Base-by-base conservation (phyloP, 35 echinoderm and acorn worm genomes). In the Apostichopus parvimensis region DNA sequence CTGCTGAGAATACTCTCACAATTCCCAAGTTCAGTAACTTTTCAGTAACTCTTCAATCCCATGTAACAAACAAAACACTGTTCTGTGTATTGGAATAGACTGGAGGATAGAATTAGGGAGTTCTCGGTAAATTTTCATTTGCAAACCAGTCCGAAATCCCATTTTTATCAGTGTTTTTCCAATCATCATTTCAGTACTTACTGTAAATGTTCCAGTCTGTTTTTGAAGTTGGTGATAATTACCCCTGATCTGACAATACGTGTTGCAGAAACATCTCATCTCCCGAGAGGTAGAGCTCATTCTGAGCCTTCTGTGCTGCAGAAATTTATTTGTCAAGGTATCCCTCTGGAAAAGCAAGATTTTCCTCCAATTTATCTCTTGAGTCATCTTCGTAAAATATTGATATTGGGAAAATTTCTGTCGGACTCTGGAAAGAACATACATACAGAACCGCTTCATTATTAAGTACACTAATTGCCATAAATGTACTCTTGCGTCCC, bases 371-470 rank as follows among this genome's bases (percentile, higher is more conserved):
- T 25, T 25, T 25, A 25, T 25, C 24, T 25, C 24, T 25, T 25
- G 26, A 28, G 57, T 60, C 11, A 11, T 60, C 57, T 60, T 60
- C 57, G 11, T 60, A 60, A 60, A 60, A 60, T 6, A 60, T 60
- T 60, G 57, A 60, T 60, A 60, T 60, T 60, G 57, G 57, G 11
- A 60, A 60, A 8, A 60, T 11, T 11, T 60, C 57, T 28, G 26
- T 28, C 0, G 26, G 26, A 28, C 26, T 28, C 26, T 82, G 79
- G 53, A 5, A 90, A 21, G 54, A 58, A 77, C 11, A 8, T 7
- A 73, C 75, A 90, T 90, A 7, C 15, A 90, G 57, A 0, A 57
- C 53, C 4, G 88, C 88, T n/a, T 90, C 88, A 90, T 90, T 77
- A 78, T 90, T 90, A 8, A 90, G 13, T 15, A 78, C 15, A 45